phyloP scores from a whole-genome alignment of 2,888 invertebrate genomes.

The Apodemia zela region DNA sequence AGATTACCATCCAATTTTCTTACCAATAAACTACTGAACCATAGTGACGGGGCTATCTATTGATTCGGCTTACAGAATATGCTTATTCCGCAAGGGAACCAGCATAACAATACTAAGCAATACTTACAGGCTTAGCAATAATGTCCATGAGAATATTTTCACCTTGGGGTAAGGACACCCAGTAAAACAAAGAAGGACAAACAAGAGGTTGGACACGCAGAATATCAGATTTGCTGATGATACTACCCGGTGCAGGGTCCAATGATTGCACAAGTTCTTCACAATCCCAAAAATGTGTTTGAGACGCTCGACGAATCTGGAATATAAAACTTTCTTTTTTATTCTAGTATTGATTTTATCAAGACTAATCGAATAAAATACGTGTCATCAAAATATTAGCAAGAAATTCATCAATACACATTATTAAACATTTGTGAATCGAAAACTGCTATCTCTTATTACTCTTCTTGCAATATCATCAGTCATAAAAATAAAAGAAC shows the following conservation, averaged over 20 bases:
- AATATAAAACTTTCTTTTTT: not conserved
- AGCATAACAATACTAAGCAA: not conserved
- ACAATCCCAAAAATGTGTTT: conserved; percentile 69
- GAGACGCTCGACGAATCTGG: conserved; percentile 60
- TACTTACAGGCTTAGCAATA: conserved; percentile 68
- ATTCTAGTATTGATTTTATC: not conserved
- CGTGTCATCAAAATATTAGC: no score
- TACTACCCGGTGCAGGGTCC: conserved; percentile 51
- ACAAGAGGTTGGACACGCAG: conserved; percentile 51
- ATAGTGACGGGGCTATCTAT: no score
- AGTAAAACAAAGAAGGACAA: conserved; percentile 68
- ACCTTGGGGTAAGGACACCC: conserved; percentile 67
- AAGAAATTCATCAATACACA: no score
- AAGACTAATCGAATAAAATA: no score
- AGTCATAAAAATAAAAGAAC: no score
- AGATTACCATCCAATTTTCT: no score
- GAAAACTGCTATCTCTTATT: no score
- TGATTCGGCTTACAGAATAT: no score
- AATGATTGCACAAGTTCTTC: conserved; percentile 54
- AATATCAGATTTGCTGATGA: conserved; percentile 43
- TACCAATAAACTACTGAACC: no score
- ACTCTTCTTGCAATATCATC: no score
- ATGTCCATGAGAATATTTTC: conserved; percentile 67
- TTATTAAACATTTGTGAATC: no score
- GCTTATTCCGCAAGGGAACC: no score